phyloP scores from a whole-genome alignment of 2,888 invertebrate genomes.

The Piscicola geometra region DNA sequence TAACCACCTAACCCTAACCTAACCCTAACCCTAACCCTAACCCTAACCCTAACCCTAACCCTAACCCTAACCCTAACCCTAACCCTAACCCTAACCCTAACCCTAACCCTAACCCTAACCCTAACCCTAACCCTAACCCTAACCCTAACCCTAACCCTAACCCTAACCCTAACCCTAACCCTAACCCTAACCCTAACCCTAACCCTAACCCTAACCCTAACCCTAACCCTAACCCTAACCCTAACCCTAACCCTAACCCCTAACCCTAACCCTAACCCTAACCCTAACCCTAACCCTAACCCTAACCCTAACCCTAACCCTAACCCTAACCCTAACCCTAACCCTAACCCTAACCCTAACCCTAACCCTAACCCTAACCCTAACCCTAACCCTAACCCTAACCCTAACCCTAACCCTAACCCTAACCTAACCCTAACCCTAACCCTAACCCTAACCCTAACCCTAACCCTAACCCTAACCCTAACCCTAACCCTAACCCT shows the following conservation, averaged over 20 bases:
- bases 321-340: conserved; percentile 38
- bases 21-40: conserved; percentile 45
- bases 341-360: conserved; percentile 41
- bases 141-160: conserved; percentile 44
- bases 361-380: conserved; percentile 41
- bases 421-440: conserved; percentile 39
- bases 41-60: conserved; percentile 42
- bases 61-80: conserved; percentile 42
- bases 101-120: conserved; percentile 41
- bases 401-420: conserved; percentile 39
- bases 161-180: conserved; percentile 43
- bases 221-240: conserved; percentile 44
- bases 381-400: conserved; percentile 39
- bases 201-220: conserved; percentile 44
- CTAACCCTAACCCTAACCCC: conserved; percentile 43
- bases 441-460: conserved; percentile 39
- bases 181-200: conserved; percentile 43
- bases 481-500: conserved; percentile 37
- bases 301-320: conserved; percentile 40
- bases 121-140: conserved; percentile 43
- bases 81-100: conserved; percentile 42
- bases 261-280: conserved; percentile 43
- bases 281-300: conserved; percentile 40
- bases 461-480: conserved; percentile 38
- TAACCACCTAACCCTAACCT: conserved; percentile 42